A percentile compares a stretch with the other conserved stretches of the same genome.
Conservation (phyloP, 2,888 invertebrate genomes). For the Drosophila acutilabella region DNA sequence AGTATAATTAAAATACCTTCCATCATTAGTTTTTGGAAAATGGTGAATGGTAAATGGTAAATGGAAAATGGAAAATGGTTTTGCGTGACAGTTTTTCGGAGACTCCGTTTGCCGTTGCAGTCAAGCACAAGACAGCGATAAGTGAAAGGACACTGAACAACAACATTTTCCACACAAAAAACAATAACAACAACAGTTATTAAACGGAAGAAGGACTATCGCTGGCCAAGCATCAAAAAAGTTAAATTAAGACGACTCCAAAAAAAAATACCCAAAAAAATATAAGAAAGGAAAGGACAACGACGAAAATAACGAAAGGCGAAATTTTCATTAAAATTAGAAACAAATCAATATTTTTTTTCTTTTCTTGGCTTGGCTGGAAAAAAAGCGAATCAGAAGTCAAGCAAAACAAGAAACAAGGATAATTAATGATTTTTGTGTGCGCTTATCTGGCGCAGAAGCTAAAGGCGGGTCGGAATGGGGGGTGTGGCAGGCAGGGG, state of each 20-base stretch:
- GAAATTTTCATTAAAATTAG: slow-evolving; percentile 78
- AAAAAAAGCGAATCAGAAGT: slow-evolving; percentile 72
- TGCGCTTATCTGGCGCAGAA: slow-evolving; percentile 79
- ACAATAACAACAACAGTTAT: slow-evolving; percentile 20
- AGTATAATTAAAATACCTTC: slow-evolving; percentile 82
- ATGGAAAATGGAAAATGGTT: slow-evolving; percentile 64
- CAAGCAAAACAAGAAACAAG: slow-evolving; percentile 82
- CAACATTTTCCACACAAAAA: slow-evolving; percentile 17
- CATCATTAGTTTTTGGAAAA: slow-evolving; percentile 82
- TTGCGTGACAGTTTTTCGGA: slow-evolving; percentile 74
- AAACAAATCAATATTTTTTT: slow-evolving; percentile 81
- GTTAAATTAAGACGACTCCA: slow-evolving; percentile 72
- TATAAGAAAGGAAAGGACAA: neutral
- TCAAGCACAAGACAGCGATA: slow-evolving; percentile 78
- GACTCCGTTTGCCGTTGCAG: slow-evolving; percentile 55
- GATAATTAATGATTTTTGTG: slow-evolving; percentile 84
- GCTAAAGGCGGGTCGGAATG: slow-evolving; percentile 12
- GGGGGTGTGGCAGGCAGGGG: neutral
- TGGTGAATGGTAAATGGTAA: too few species aligned
- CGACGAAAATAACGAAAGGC: slow-evolving; percentile 41
- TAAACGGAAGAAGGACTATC: slow-evolving; percentile 62
- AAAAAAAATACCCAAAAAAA: slow-evolving; percentile 18
- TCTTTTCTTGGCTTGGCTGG: neutral
- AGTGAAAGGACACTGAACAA: slow-evolving; percentile 68
- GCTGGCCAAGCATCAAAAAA: slow-evolving; percentile 72